These are phyloP conservation scores for Idaea biselata DNA, from an alignment of 2,888 invertebrate genomes.

Conservation along the genomic window DNA sequence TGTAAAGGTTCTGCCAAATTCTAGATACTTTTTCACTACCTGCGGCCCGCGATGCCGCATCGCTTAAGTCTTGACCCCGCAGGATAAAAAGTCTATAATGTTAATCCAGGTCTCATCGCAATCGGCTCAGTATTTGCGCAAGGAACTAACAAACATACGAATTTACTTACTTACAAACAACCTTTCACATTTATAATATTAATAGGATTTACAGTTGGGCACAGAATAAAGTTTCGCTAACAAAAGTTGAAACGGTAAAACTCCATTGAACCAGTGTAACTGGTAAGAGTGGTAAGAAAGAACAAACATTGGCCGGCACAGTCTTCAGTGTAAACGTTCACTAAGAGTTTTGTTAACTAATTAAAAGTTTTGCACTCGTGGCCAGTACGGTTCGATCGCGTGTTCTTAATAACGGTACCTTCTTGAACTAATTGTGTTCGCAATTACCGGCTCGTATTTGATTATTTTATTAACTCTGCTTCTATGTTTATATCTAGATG, in stretches of 20 bases:
- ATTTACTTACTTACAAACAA: too few relatives aligned
- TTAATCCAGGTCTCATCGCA: too few relatives aligned
- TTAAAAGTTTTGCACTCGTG: constrained; percentile 74
- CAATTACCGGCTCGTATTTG: neutral
- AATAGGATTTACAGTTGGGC: constrained; percentile 6
- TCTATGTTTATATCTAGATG: neutral
- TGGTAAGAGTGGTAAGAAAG: constrained; percentile 31
- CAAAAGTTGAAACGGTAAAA: constrained; percentile 8
- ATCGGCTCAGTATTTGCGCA: too few relatives aligned
- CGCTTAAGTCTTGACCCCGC: too few relatives aligned
- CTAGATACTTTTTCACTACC: too few relatives aligned
- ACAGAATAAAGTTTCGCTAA: constrained; percentile 1
- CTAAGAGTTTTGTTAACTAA: constrained; percentile 67
- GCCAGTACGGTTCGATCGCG: constrained; percentile 48
- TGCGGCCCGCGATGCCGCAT: too few relatives aligned
- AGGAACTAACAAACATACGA: too few relatives aligned
- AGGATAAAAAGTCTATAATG: too few relatives aligned
- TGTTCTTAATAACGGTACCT: constrained; percentile 27
- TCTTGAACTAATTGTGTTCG: constrained; percentile 42
- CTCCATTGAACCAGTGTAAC: constrained; percentile 27
- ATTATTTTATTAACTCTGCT: neutral
- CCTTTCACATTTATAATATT: constrained; percentile 3
- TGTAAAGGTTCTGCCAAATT: too few relatives aligned
- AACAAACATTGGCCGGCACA: constrained; percentile 44
- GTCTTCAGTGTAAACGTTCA: constrained; percentile 53